phyloP scores from a whole-genome alignment of 37 sponge, comb jelly and placozoan genomes.

The Chondrilla cf. caribensis region DNA sequence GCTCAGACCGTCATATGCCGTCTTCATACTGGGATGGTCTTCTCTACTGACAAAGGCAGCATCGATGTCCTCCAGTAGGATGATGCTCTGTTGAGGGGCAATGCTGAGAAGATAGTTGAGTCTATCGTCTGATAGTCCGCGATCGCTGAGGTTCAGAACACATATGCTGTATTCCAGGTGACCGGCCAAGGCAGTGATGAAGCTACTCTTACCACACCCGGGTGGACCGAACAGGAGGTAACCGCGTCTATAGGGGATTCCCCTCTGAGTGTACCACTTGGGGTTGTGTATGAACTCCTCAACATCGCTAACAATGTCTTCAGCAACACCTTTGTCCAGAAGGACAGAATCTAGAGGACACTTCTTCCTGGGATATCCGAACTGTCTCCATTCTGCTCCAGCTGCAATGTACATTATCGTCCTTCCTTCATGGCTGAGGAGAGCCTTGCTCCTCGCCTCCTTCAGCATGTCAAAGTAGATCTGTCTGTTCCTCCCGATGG shows the following conservation, averaged over 20 bases:
- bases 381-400: slow-evolving; percentile 88
- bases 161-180: slow-evolving; percentile 87
- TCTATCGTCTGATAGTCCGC: slow-evolving; percentile 73
- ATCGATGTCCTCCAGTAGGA: slow-evolving; percentile 76
- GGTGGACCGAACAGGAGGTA: slow-evolving; percentile 91
- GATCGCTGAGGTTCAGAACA: slow-evolving; percentile 80
- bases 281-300: slow-evolving; percentile 75
- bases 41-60: slow-evolving; percentile 69
- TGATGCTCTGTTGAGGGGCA: slow-evolving; percentile 71
- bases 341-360: slow-evolving; percentile 80
- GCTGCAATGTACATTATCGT: slow-evolving; percentile 71
- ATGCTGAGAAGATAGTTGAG: slow-evolving; percentile 75
- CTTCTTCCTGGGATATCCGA: slow-evolving; percentile 79
- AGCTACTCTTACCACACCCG: slow-evolving; percentile 93
- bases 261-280: slow-evolving; percentile 77
- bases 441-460: slow-evolving; percentile 67
- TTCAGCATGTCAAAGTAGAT: slow-evolving; percentile 57
- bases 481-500: slow-evolving; percentile 52
- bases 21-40: slow-evolving; percentile 45
- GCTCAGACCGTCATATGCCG: slow-evolving; percentile 72
- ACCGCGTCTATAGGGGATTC: slow-evolving; percentile 88
- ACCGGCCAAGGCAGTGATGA: slow-evolving; percentile 80
- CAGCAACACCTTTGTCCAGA: slow-evolving; percentile 60
- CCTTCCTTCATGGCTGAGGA: slow-evolving; percentile 63
- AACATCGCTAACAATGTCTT: slow-evolving; percentile 62